These are phyloP conservation scores for Prunella himalayana DNA, from an alignment of 2,113 vertebrate genomes.

Conservation along the genomic window DNA sequence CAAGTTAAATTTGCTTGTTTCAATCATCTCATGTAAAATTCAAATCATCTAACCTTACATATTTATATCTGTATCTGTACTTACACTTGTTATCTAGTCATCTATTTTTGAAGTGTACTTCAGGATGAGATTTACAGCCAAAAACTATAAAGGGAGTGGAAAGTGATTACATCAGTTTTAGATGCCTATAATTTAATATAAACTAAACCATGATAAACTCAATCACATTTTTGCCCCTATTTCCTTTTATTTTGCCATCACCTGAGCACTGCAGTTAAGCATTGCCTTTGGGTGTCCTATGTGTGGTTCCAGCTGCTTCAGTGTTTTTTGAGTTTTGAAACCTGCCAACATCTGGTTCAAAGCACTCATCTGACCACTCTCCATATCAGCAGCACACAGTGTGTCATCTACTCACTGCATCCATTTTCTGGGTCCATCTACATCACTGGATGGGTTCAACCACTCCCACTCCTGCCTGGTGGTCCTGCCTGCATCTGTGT, in stretches of 20 bases:
- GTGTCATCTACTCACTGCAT: neutral
- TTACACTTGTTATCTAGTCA: neutral
- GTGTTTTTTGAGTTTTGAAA: neutral
- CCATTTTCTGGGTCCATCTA: neutral
- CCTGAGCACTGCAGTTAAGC: neutral
- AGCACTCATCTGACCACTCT: neutral
- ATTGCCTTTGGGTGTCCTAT: neutral
- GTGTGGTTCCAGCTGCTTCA: neutral
- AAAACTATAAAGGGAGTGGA: neutral
- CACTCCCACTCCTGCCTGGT: fast-evolving
- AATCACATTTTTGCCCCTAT: neutral
- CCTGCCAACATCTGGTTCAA: neutral
- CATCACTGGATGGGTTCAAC: fast-evolving
- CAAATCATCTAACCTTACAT: neutral
- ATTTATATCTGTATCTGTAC: neutral
- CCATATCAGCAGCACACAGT: neutral
- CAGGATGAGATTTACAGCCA: neutral
- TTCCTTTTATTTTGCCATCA: neutral
- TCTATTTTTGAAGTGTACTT: neutral
- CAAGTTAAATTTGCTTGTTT: neutral
- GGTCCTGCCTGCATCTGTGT: neutral
- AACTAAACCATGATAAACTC: neutral
- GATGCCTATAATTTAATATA: neutral
- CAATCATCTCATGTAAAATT: neutral
- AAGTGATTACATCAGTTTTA: neutral